Base-by-base conservation (phyloP, 1,140 invertebrate species). In the Papilio polytes region DNA sequence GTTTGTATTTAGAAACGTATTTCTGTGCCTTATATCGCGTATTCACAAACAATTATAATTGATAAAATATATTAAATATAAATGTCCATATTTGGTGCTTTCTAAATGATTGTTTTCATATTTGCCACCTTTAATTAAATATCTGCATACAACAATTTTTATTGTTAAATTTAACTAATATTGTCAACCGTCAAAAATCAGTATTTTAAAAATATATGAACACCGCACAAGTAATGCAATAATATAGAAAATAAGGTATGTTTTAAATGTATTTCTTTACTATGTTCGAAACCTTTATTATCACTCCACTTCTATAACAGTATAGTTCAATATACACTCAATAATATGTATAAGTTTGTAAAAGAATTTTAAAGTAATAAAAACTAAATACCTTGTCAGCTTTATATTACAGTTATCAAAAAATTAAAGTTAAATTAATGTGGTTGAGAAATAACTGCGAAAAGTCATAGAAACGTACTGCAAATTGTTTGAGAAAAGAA, bases 11-110 rank as follows among this genome's bases (percentile, higher is more conserved):
- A 18, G 9, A 78, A 66, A 63, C 66, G 59, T 59, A 46, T 66
- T 78, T 78, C 9, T 41, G 77, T 78, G 77, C 77, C 77, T 78
- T 78, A 78, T 74, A 22, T 78, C 20, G 56, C 36, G 22, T 59
- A 59, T 70, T 22, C 1, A 31, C 22, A 41, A 18, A 59, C 31
- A 4, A 8, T 78, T 48, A 59, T n/a, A 63, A 31, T 70, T 70
- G 63, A 31, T 26, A 70, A 70, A 31, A 31, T 36, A 18, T 15
- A 15, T 31, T 31, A 4, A 12, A 15, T 31, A 31, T 36, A 13
- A 70, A 3, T 70, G 63, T 70, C 63, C 63, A 13, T 70, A 70
- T 70, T 15, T 70, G 63, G 63, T 70, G 63, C 63, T 70, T 70
- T 26, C 13, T 70, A 31, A 36, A 70, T 31, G 2, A 31, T 12